These are phyloP conservation scores for Astyanax mexicanus DNA, from an alignment of 2,797 vertebrate genomes.

Conservation along the genomic window DNA sequence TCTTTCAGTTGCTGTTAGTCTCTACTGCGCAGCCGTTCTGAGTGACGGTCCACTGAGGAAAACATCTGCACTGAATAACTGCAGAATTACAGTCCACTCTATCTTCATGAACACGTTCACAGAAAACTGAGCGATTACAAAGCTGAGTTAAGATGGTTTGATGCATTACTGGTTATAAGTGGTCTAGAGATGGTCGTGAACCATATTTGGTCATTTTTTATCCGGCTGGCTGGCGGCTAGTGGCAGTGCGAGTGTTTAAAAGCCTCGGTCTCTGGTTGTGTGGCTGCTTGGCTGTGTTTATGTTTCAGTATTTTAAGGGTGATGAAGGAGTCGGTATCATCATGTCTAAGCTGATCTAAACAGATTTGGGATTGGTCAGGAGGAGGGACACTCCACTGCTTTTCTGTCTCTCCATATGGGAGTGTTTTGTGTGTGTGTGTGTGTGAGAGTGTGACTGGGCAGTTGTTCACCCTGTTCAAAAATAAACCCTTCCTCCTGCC, in stretches of 20 bases:
- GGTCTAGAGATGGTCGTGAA: background rate
- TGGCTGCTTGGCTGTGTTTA: background rate
- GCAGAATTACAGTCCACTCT: background rate
- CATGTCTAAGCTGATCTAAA: conserved; percentile 17
- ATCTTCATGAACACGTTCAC: background rate
- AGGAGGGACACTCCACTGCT: conserved; percentile 5
- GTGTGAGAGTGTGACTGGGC: conserved; percentile 33
- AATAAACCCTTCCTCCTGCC: conserved; percentile 39
- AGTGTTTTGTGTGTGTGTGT: conserved; percentile 46
- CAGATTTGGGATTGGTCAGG: conserved; percentile 23
- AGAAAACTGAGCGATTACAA: background rate
- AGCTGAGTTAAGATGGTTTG: background rate
- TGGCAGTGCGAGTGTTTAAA: background rate
- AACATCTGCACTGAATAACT: background rate
- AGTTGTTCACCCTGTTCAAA: conserved; percentile 57
- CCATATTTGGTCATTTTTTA: conserved; percentile 7
- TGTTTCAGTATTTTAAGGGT: conserved; percentile 1
- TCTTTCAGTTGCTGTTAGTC: conserved; percentile 1
- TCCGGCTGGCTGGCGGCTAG: background rate
- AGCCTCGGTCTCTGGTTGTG: background rate
- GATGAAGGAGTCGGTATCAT: conserved; percentile 1
- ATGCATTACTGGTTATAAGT: background rate
- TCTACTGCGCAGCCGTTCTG: background rate
- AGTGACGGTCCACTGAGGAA: background rate
- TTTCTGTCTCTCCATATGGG: conserved; percentile 51